Percentiles rank a stretch among this genome's conserved stretches.
phyloP scores from a whole-genome alignment of 2,113 vertebrate genomes.

The Nestor notabilis region DNA sequence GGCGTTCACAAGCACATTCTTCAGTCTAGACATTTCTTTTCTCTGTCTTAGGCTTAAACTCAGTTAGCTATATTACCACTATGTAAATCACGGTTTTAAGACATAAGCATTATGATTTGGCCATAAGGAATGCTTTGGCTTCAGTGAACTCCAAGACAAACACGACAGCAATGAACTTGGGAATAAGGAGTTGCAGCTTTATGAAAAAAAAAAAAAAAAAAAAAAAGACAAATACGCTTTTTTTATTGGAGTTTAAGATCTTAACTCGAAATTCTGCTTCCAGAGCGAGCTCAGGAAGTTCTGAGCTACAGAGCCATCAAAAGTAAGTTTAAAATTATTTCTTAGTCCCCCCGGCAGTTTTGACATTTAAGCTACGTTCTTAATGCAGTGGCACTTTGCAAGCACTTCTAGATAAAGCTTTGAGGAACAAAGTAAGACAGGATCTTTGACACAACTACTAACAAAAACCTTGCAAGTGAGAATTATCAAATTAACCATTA shows the following conservation, averaged over 20 bases:
- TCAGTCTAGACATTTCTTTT: not conserved
- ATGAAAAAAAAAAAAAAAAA: not conserved
- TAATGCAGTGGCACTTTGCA: not conserved
- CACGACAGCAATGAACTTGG: not conserved
- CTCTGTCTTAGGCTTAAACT: not conserved
- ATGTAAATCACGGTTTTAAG: not conserved
- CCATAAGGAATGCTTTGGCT: not conserved
- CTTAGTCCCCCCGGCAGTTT: not conserved
- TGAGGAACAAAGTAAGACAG: not conserved
- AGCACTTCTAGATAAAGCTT: not conserved
- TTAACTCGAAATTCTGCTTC: not conserved
- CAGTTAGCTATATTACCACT: not conserved
- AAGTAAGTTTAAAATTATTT: not conserved
- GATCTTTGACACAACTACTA: not conserved
- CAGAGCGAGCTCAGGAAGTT: not conserved
- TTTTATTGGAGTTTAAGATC: not conserved
- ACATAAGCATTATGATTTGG: constrained; percentile 1
- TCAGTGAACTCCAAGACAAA: constrained; percentile 31
- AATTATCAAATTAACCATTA: not conserved
- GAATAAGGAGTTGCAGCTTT: not conserved
- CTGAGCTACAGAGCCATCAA: not conserved
- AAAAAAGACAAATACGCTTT: not conserved
- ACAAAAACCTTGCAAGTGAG: not conserved
- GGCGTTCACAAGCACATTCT: not conserved
- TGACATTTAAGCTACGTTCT: not conserved